Conservation (phyloP, 2,888 invertebrate genomes). For the Meliscaeva auricollis region DNA sequence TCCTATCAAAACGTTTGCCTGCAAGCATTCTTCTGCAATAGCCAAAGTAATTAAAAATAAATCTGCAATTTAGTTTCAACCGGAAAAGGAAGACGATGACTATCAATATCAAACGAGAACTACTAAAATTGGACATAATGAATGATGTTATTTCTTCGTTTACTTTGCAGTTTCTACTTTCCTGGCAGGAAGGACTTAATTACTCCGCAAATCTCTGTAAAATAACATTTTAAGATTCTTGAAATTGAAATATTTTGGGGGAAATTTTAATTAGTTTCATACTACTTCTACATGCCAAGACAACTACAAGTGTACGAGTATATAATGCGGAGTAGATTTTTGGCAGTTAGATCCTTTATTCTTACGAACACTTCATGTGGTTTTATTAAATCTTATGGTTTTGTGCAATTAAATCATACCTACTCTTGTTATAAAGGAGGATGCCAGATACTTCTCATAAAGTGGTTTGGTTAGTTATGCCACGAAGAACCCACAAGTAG, state of each 20-base stretch:
- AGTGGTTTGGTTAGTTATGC: constrained; percentile 20
- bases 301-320: background rate
- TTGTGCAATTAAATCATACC: constrained; percentile 29
- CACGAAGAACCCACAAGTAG: constrained; percentile 29
- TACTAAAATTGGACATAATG: constrained; percentile 45
- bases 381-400: constrained; percentile 46
- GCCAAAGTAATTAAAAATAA: constrained; percentile 52
- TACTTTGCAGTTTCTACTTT: constrained; percentile 9
- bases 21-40: constrained; percentile 3
- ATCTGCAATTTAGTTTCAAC: constrained; percentile 47
- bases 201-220: constrained; percentile 55
- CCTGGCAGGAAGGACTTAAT: constrained; percentile 43
- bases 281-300: constrained; percentile 4
- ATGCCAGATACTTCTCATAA: constrained; percentile 23
- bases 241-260: constrained; percentile 51
- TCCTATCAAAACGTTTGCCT: constrained; percentile 1
- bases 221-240: constrained; percentile 50
- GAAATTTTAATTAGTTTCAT: constrained; percentile 54
- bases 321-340: background rate
- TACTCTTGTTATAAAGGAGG: background rate
- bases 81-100: constrained; percentile 29
- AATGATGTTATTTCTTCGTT: constrained; percentile 42
- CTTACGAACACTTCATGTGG: constrained; percentile 18
- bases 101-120: constrained; percentile 51
- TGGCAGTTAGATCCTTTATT: constrained; percentile 19